These are phyloP conservation scores for Orientallactaga sibirica DNA, from an alignment of 2,797 vertebrate genomes.

Conservation along the genomic window DNA sequence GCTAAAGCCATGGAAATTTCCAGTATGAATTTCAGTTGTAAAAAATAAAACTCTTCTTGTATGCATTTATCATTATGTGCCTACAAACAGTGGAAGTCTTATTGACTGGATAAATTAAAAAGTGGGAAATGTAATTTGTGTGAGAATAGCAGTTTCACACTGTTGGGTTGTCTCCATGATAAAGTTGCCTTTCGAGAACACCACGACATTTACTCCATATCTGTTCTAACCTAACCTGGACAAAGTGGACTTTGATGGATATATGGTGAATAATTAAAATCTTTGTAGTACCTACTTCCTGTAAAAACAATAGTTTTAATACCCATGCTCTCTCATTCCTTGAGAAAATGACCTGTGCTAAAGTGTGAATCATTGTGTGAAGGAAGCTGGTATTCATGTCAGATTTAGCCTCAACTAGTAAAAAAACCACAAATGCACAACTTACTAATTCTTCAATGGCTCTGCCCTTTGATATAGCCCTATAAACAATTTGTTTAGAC, in stretches of 20 bases:
- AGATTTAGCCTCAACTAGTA: constrained; percentile 83
- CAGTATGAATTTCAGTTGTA: constrained; percentile 84
- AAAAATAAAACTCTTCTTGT: constrained; percentile 88
- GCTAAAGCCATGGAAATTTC: constrained; percentile 92
- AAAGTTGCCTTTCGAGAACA: constrained; percentile 28
- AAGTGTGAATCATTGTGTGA: constrained; percentile 87
- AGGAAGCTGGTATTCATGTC: constrained; percentile 84
- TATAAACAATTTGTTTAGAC: constrained; percentile 88
- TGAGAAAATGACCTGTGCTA: constrained; percentile 85
- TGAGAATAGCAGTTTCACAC: constrained; percentile 23
- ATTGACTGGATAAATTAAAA: constrained; percentile 69
- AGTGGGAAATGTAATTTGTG: constrained; percentile 50
- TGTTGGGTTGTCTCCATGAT: constrained; percentile 50
- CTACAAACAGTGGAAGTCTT: constrained; percentile 74
- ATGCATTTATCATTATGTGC: constrained; percentile 74
- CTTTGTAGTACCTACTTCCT: neutral
- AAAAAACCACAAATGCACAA: constrained; percentile 89
- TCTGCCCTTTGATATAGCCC: constrained; percentile 83
- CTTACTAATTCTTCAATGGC: constrained; percentile 90
- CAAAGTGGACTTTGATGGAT: constrained; percentile 77
- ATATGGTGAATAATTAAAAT: constrained; percentile 86
- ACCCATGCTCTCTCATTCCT: constrained; percentile 72
- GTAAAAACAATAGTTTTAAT: constrained; percentile 83
- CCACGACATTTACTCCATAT: constrained; percentile 74
- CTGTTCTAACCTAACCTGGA: constrained; percentile 79